Conservation (phyloP, 2,888 invertebrate species). For the Mimas tiliae region DNA sequence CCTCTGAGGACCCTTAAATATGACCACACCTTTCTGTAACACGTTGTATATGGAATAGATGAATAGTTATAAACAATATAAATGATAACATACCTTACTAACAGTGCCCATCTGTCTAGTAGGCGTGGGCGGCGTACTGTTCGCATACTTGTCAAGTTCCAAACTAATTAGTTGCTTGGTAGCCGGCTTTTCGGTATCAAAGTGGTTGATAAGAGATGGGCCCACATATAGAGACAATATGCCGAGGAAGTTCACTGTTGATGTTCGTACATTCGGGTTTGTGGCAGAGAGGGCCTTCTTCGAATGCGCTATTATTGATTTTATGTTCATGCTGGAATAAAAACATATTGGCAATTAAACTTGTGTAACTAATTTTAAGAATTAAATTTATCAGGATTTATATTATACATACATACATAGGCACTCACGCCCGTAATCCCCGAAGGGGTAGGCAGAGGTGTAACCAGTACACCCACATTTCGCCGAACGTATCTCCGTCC, state of each 20-base stretch:
- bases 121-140: conserved; percentile 90
- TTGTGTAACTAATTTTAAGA: too few relatives aligned
- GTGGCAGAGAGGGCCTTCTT: conserved; percentile 94
- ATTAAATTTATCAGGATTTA: too few relatives aligned
- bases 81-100: conserved; percentile 70
- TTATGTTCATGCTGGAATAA: conserved; percentile 86
- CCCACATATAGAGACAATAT: conserved; percentile 93
- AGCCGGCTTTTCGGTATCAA: conserved; percentile 94
- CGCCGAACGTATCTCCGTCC: too few relatives aligned
- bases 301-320: conserved; percentile 89
- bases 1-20: too few relatives aligned
- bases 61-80: too few relatives aligned
- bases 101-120: conserved; percentile 85
- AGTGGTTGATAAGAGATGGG: conserved; percentile 88
- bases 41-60: too few relatives aligned
- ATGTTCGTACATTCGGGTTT: conserved; percentile 92
- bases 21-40: too few relatives aligned
- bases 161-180: conserved; percentile 93
- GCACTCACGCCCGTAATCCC: too few relatives aligned
- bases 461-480: too few relatives aligned
- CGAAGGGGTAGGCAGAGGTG: too few relatives aligned
- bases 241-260: conserved; percentile 90
- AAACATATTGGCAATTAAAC: too few relatives aligned
- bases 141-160: conserved; percentile 93
- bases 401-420: too few relatives aligned